phyloP scores from a whole-genome alignment of 2,797 vertebrate genomes.

The Tachyglossus aculeatus region DNA sequence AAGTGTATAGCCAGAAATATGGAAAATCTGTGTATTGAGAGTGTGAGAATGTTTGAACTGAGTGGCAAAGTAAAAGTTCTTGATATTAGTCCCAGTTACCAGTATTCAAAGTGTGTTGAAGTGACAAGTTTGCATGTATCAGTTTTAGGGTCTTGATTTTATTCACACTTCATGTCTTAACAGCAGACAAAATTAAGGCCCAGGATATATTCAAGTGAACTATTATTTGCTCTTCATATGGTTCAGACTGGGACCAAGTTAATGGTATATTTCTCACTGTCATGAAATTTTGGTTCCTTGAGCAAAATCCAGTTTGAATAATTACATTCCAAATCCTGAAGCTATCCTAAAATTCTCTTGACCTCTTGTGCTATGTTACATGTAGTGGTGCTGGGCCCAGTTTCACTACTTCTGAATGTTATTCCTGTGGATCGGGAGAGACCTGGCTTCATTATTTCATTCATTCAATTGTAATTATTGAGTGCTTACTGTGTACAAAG shows the following conservation, averaged over 20 bases:
- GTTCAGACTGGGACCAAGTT: too few species aligned
- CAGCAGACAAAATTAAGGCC: too few species aligned
- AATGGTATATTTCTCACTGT: neutral
- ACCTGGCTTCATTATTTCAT: neutral
- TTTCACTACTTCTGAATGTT: constrained; percentile 6
- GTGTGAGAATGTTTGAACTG: constrained; percentile 49
- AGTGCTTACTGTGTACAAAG: too few species aligned
- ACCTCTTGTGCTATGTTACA: neutral
- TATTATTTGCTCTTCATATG: too few species aligned
- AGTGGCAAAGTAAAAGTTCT: constrained; percentile 43
- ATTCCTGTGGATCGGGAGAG: neutral
- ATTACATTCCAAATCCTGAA: neutral
- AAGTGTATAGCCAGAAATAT: constrained; percentile 74
- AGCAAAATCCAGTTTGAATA: neutral
- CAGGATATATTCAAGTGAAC: too few species aligned
- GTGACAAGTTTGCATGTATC: constrained; percentile 56
- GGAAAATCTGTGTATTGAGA: constrained; percentile 48
- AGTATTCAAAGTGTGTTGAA: constrained; percentile 57
- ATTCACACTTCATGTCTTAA: too few species aligned
- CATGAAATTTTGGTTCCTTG: neutral
- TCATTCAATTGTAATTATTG: neutral
- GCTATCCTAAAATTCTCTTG: constrained; percentile 1
- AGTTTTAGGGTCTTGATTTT: constrained; percentile 46
- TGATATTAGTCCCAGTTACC: constrained; percentile 55
- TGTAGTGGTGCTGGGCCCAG: neutral